phyloP scores from a whole-genome alignment of 2,113 vertebrate species.

The Rhynchomys soricoides region DNA sequence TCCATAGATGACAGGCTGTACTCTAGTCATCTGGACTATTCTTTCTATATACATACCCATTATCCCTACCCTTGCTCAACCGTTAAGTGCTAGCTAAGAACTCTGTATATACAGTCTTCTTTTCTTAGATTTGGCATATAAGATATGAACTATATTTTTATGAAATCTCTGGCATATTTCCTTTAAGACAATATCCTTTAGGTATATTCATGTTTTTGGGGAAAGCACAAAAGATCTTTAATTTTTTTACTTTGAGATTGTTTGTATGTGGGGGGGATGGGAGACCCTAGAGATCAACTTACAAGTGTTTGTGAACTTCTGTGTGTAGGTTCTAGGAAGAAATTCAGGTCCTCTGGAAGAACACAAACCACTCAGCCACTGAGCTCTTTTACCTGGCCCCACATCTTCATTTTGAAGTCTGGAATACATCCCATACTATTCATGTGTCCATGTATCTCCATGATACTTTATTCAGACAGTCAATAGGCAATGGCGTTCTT shows the following conservation, averaged over 20 bases:
- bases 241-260: not conserved
- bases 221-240: not conserved
- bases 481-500: not conserved
- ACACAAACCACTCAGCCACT: not conserved
- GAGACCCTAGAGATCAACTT: not conserved
- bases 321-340: not conserved
- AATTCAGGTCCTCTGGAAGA: not conserved
- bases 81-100: not conserved
- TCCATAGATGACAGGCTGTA: not conserved
- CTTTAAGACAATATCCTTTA: not conserved
- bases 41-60: not conserved
- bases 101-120: not conserved
- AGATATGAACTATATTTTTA: not conserved
- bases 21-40: not conserved
- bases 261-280: not conserved
- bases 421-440: too few relatives aligned
- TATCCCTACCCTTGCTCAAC: not conserved
- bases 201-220: not conserved
- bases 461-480: not conserved
- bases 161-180: not conserved
- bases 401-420: not conserved
- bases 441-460: not conserved
- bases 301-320: not conserved
- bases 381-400: not conserved
- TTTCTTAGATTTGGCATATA: not conserved